These are phyloP conservation scores for Steinernema carpocapsae DNA, from an alignment of 2,888 invertebrate species.

Conservation along the genomic window DNA sequence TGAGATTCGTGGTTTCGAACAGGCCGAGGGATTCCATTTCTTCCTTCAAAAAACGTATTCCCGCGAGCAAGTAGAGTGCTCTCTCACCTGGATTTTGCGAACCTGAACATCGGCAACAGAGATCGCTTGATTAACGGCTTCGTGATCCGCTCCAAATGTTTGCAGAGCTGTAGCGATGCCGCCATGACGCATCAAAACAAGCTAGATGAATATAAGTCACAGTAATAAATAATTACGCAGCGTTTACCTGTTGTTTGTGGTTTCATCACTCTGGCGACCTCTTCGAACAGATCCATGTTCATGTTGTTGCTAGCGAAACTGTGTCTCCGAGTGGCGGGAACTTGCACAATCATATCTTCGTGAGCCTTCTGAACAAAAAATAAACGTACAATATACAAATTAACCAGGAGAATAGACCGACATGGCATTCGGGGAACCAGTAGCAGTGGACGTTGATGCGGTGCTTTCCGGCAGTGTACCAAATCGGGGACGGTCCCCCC, in stretches of 20 bases:
- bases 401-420: conserved; percentile 39
- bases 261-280: conserved; percentile 62
- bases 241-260: conserved; percentile 61
- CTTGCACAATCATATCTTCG: conserved; percentile 66
- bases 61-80: neutral
- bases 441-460: conserved; percentile 66
- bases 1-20: conserved; percentile 62
- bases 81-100: conserved; percentile 63
- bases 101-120: conserved; percentile 59
- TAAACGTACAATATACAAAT: neutral
- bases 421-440: conserved; percentile 67
- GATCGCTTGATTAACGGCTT: conserved; percentile 60
- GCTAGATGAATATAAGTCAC: conserved; percentile 38
- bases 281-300: conserved; percentile 56
- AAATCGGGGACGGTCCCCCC: conserved; percentile 62
- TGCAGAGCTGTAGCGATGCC: conserved; percentile 62
- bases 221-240: no score
- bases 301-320: conserved; percentile 57
- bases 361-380: conserved; percentile 53
- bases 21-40: conserved; percentile 57
- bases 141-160: conserved; percentile 58
- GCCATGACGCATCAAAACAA: conserved; percentile 58
- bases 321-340: conserved; percentile 58
- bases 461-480: conserved; percentile 67
- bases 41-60: conserved; percentile 47